These are phyloP conservation scores for Enteromius radiatus DNA, from an alignment of 2,797 vertebrate genomes.

Conservation along the genomic window DNA sequence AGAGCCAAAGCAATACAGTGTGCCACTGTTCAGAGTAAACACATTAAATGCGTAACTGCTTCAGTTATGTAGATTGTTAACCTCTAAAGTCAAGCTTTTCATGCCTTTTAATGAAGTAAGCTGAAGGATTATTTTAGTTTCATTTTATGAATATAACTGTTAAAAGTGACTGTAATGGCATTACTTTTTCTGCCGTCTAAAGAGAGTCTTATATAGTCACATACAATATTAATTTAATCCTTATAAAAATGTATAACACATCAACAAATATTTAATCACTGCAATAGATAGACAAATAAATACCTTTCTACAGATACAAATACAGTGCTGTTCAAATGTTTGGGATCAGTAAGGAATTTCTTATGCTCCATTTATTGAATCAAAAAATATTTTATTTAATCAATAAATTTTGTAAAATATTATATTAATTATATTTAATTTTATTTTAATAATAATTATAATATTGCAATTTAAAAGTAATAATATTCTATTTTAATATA, in stretches of 20 bases:
- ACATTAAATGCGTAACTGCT: background rate
- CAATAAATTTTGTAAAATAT: no score
- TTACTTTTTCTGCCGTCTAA: background rate
- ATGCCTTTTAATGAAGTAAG: background rate
- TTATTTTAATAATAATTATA: no score
- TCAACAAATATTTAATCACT: no score
- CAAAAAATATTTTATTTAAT: no score
- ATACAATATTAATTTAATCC: background rate
- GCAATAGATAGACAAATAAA: no score
- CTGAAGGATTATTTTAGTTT: background rate
- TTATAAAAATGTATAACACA: background rate
- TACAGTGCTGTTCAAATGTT: no score
- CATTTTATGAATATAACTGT: background rate
- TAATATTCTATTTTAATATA: no score
- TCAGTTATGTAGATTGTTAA: background rate
- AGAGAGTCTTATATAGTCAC: background rate
- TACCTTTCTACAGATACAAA: no score
- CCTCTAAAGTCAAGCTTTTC: background rate
- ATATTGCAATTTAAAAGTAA: no score
- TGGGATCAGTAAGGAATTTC: no score
- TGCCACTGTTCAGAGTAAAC: background rate
- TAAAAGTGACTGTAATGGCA: background rate
- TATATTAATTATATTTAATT: no score
- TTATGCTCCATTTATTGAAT: no score
- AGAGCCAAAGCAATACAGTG: background rate